Evolutionary conservation across 2,888 invertebrate genomes (phyloP).

Genomic region (Bruchidius siliquastri): DNA sequence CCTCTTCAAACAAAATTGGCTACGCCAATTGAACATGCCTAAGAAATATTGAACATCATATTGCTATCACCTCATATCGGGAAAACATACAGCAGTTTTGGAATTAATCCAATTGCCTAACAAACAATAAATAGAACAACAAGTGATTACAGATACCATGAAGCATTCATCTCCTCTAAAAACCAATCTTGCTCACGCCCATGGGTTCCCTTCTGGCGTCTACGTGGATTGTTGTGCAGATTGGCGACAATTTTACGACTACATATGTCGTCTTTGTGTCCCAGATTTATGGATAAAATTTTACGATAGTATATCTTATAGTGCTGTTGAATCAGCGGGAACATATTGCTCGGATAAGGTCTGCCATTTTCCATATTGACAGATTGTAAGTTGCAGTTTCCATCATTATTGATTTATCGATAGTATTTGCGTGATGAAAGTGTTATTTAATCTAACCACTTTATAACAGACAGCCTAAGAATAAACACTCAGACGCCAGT

Average conservation of each 20-base stretch:
- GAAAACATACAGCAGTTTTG: too few relatives aligned
- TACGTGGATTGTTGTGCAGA: background rate
- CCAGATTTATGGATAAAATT: background rate
- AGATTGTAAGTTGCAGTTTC: background rate
- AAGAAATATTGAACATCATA: too few relatives aligned
- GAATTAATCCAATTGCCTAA: too few relatives aligned
- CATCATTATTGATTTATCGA: background rate
- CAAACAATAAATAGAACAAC: too few relatives aligned
- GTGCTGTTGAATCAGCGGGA: background rate
- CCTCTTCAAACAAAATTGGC: too few relatives aligned
- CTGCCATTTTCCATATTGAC: background rate
- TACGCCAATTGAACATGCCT: too few relatives aligned
- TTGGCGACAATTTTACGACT: background rate
- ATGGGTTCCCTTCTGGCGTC: background rate
- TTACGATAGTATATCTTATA: background rate
- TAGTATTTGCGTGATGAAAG: background rate
- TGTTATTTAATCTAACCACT: too few relatives aligned
- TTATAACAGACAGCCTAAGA: too few relatives aligned
- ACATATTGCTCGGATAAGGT: background rate
- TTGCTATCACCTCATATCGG: too few relatives aligned
- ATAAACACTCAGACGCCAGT: too few relatives aligned
- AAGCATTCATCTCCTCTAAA: too few relatives aligned
- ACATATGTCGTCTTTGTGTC: background rate
- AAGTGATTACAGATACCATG: too few relatives aligned
- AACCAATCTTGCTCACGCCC: background rate